Base-by-base conservation (phyloP, 1,140 invertebrate species). In the Cecropterus lyciades region DNA sequence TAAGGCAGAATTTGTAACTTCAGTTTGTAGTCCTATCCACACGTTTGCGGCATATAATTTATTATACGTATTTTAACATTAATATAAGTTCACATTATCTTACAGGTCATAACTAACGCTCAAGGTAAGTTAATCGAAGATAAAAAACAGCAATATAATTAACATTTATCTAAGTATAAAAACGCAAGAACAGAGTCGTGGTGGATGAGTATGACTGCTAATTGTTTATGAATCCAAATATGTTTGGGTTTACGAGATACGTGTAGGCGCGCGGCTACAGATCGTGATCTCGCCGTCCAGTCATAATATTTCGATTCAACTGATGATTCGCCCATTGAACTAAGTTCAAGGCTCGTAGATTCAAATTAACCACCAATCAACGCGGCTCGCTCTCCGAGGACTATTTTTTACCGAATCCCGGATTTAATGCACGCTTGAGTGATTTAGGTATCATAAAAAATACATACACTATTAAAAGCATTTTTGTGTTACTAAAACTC, bases 221-320 rank as follows among this genome's bases (percentile, higher is more conserved):
- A 46, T 59, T 59, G 55, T 59, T 59, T 59, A 46, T 59, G 20
- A n/a, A 57, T 59, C 42, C 16, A 27, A 60, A 60, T 60, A 14
- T 60, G 45, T 60, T 55, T 55, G 52, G 27, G 57, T 60, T 60
- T 37, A 60, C n/a, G 48, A 62, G 56, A 46, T 49, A 49, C n/a
- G 57, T 45, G 57, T 62, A 49, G 45, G 56, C 27, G 52, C 37
- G 9, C 30, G 10, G 33, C 37, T 17, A 33, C 49, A 37, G 30
- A 40, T 11, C 9, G 27, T 13, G 46, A 17, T 13, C 3, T 16
- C 8, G 59, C 13, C 45, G 57, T n/a, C 37, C 40, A 45, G 59
- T 63, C 46, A 51, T 63, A 63, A 63, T 63, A 51, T 63, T 51
- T 49, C 45, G 30, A 51, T 63, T 42, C 59, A 63, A 13, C 48